Base-by-base conservation (phyloP, 53 echinoderm and acorn worm species). In the Mesocentrotus franciscanus region DNA sequence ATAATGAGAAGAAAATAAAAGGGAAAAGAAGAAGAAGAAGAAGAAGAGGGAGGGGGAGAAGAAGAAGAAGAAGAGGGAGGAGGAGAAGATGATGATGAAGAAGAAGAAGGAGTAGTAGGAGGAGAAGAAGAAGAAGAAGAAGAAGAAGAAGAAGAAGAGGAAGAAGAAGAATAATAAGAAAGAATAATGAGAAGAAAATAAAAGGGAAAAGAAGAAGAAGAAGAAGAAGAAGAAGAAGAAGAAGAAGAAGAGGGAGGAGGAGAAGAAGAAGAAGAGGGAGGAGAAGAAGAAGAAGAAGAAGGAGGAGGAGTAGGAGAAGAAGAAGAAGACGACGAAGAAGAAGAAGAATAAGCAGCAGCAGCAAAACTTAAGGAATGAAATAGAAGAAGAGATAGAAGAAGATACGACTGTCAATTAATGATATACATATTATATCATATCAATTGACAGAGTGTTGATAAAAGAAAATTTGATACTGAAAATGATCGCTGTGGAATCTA, bases 391-490 rank as follows among this genome's bases (percentile, higher is more conserved):
- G n/a, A 79, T 36, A 79, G n/a, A 79, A 15, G 79, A 34, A 79
- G 79, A 79, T 79, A 36, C 79, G 15, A 34, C 10, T 79, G 24
- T 15, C 34, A 79, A 16, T 18, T 55, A 85, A 33, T 85, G 57
- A 85, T 85, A 85, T 64, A 90, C 91, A 90, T 90, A 35, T 90
- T 11, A 90, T 16, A 90, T 90, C 91, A 61, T 62, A 15, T 90
- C 64, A 24, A 8, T 62, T 90, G 91, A 62, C 91, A 90, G 61
- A 29, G 66, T 64, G 62, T 35, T 90, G 34, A 90, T 90, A 62
- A 64, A 90, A 90, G 62, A 90, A 90, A 90, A 90, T 64, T 58
- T 64, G 91, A 90, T 92, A 92, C 75, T 72, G 92, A 55, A 92
- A 71, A 42, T 74, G 71, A 92, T 92, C 92, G 32, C 42, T 11